Percentiles rank a stretch among this genome's conserved stretches.
phyloP scores from a whole-genome alignment of 2,888 invertebrate genomes.

The Heliconius hortense region DNA sequence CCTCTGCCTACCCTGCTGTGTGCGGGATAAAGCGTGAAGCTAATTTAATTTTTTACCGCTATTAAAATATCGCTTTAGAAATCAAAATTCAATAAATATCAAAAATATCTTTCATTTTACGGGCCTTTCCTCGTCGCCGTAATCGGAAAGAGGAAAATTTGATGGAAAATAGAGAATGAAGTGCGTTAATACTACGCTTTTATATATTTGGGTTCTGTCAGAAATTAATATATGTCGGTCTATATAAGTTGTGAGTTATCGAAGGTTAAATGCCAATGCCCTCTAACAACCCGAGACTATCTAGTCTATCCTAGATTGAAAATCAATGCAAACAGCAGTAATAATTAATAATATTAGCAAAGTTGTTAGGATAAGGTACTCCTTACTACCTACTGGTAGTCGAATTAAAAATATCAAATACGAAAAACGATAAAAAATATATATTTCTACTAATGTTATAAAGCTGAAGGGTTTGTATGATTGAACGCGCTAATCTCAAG shows the following conservation, averaged over 20 bases:
- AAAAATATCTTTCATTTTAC: background rate
- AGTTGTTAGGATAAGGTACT: background rate
- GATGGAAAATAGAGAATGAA: no score
- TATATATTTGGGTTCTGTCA: background rate
- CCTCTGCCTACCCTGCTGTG: no score
- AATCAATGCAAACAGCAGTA: background rate
- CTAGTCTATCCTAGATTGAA: background rate
- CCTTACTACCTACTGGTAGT: no score
- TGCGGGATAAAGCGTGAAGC: background rate
- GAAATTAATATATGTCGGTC: slow-evolving; percentile 1
- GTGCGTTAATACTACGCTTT: background rate
- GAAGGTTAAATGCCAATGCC: background rate
- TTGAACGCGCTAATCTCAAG: no score
- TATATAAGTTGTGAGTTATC: background rate
- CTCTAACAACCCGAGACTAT: background rate
- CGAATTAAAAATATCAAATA: background rate
- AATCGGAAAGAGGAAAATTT: slow-evolving; percentile 6
- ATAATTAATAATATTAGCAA: background rate
- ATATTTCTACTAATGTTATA: no score
- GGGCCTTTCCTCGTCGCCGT: background rate
- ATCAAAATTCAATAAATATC: slow-evolving; percentile 7
- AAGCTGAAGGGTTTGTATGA: no score
- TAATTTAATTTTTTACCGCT: background rate
- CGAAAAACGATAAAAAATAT: background rate
- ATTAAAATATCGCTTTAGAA: background rate